These are phyloP conservation scores for Galerucella pusilla DNA, from an alignment of 2,888 invertebrate genomes.

Conservation along the genomic window DNA sequence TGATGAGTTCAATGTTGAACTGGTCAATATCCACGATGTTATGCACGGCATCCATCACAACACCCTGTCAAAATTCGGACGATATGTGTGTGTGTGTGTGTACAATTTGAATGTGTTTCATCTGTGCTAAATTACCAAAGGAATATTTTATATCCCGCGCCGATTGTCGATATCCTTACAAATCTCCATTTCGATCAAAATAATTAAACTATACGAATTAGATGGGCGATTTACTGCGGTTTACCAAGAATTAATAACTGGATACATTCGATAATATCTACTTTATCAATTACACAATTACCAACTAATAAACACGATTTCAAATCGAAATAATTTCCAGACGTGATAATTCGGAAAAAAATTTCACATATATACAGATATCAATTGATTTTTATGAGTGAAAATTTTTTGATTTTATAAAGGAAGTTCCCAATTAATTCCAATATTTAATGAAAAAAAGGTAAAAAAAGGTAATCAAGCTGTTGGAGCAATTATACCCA, in stretches of 20 bases:
- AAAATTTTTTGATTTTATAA: no score
- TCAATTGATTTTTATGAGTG: no score
- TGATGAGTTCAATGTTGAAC: slow-evolving; percentile 43
- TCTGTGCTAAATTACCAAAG: slow-evolving; percentile 50
- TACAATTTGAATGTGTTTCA: slow-evolving; percentile 47
- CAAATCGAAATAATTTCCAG: no score
- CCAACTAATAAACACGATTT: not conserved
- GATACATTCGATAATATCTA: not conserved
- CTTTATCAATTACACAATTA: not conserved
- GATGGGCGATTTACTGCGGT: slow-evolving; percentile 1
- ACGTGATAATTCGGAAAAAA: no score
- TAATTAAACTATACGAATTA: slow-evolving; percentile 50
- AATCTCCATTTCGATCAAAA: slow-evolving; percentile 44
- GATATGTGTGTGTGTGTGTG: slow-evolving; percentile 44
- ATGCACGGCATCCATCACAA: slow-evolving; percentile 58
- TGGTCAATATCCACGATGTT: slow-evolving; percentile 50
- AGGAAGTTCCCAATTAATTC: no score
- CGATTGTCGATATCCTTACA: slow-evolving; percentile 48
- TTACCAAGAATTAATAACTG: slow-evolving; percentile 28
- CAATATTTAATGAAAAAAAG: no score
- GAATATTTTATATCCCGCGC: slow-evolving; percentile 52
- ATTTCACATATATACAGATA: no score
- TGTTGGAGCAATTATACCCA: no score
- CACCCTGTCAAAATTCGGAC: slow-evolving; percentile 56
- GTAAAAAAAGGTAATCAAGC: no score